These are phyloP conservation scores for Venturia canescens DNA, from an alignment of 1,140 invertebrate genomes.

Conservation along the genomic window DNA sequence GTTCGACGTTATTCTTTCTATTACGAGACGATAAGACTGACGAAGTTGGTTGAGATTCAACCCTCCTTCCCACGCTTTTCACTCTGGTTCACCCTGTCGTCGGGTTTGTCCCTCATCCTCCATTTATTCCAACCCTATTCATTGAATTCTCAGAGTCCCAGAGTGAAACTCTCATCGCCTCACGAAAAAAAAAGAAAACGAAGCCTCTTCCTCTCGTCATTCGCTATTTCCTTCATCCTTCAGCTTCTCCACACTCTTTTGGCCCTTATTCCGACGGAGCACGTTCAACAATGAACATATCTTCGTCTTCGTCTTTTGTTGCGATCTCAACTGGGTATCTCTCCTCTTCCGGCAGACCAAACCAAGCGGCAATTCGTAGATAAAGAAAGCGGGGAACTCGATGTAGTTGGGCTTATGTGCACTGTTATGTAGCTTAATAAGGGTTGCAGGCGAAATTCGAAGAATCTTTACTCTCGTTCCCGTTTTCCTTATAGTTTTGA, in stretches of 20 bases:
- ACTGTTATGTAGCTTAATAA: background rate
- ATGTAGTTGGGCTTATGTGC: background rate
- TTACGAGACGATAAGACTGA: conserved; percentile 60
- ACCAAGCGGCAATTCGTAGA: background rate
- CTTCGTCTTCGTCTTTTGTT: conserved; percentile 4
- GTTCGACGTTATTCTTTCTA: conserved; percentile 62
- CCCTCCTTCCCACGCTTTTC: conserved; percentile 48
- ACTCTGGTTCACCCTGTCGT: conserved; percentile 48
- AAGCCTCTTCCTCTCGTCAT: background rate
- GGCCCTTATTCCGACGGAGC: background rate
- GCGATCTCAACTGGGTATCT: background rate
- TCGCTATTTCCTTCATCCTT: conserved; percentile 9
- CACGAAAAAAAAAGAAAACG: too few species aligned
- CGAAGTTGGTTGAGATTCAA: conserved; percentile 55
- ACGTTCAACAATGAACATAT: conserved; percentile 24
- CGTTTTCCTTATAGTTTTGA: background rate
- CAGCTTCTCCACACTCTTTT: background rate
- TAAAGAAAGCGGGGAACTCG: conserved; percentile 7
- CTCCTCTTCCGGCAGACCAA: conserved; percentile 11
- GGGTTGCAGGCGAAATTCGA: background rate
- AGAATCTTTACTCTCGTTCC: background rate
- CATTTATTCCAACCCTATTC: conserved; percentile 1
- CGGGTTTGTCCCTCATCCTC: conserved; percentile 28
- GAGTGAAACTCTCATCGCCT: conserved; percentile 4
- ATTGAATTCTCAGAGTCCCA: background rate